A percentile compares a stretch with the other conserved stretches of the same genome.
phyloP scores from a whole-genome alignment of 2,797 vertebrate species.

The Hypotaenidia philippensis region DNA sequence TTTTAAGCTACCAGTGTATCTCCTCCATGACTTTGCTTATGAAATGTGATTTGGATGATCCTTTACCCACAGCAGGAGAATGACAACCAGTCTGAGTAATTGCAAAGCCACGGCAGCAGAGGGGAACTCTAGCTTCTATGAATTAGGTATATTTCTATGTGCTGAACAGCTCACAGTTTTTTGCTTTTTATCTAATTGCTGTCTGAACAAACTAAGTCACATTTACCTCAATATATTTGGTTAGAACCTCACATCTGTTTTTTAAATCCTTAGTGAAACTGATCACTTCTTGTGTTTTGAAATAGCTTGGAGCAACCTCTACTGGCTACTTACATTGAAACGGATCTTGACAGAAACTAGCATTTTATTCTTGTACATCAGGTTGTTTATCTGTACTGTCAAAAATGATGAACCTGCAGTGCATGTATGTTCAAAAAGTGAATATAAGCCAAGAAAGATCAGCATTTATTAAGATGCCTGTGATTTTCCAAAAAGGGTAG shows the following conservation, averaged over 20 bases:
- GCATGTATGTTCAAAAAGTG: background rate
- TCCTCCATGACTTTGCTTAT: constrained; percentile 27
- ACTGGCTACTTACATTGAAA: background rate
- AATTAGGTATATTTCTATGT: background rate
- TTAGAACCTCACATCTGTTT: constrained; percentile 16
- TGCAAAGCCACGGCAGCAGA: background rate
- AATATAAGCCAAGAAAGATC: background rate
- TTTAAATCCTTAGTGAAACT: background rate
- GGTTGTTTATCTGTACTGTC: background rate
- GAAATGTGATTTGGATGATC: constrained; percentile 37
- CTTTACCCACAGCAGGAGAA: background rate
- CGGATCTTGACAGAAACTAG: background rate
- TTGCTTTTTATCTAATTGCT: background rate
- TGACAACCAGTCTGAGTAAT: background rate
- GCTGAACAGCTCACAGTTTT: background rate
- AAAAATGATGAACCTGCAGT: background rate
- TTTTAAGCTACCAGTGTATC: background rate
- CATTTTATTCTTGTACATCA: background rate
- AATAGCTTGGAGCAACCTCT: constrained; percentile 42
- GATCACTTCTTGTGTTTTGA: background rate
- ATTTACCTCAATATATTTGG: background rate
- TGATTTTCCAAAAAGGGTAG: background rate
- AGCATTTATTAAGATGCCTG: background rate
- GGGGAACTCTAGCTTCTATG: background rate
- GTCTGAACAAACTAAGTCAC: background rate